These are phyloP conservation scores for Siderastrea radians DNA, from an alignment of 92 coral and sea anemone species.

Conservation along the genomic window DNA sequence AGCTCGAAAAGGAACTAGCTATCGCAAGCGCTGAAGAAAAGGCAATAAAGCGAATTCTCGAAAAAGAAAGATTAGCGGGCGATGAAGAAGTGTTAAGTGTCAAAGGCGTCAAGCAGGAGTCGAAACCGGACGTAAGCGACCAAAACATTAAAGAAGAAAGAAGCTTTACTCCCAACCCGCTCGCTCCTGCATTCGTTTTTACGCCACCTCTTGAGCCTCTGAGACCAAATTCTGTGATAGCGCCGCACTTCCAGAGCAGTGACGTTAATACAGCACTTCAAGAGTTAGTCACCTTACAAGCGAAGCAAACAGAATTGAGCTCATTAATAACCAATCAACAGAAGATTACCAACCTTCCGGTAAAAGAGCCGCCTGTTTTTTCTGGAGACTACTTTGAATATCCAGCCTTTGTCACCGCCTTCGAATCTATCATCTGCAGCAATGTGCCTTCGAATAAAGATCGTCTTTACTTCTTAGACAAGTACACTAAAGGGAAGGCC, in stretches of 20 bases:
- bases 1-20: slow-evolving; percentile 39
- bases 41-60: slow-evolving; percentile 38
- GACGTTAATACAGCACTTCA: too few species aligned
- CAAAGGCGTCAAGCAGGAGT: not conserved
- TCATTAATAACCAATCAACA: slow-evolving; percentile 46
- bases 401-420: slow-evolving; percentile 54
- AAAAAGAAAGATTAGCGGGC: slow-evolving; percentile 20
- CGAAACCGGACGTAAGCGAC: too few species aligned
- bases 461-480: slow-evolving; percentile 60
- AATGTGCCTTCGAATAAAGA: slow-evolving; percentile 56
- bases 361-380: slow-evolving; percentile 63
- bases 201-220: not conserved
- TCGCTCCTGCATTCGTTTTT: not conserved
- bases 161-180: slow-evolving; percentile 1
- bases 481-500: slow-evolving; percentile 67
- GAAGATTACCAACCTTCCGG: slow-evolving; percentile 48
- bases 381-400: slow-evolving; percentile 56
- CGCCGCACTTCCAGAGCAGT: too few species aligned
- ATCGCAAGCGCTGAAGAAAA: slow-evolving; percentile 44
- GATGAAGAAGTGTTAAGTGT: slow-evolving; percentile 1
- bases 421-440: slow-evolving; percentile 57
- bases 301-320: slow-evolving; percentile 43
- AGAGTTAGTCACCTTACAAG: slow-evolving; percentile 23
- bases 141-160: not conserved
- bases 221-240: too few species aligned